Base-by-base conservation (phyloP, 2,888 invertebrate species). In the Apoda limacodes region DNA sequence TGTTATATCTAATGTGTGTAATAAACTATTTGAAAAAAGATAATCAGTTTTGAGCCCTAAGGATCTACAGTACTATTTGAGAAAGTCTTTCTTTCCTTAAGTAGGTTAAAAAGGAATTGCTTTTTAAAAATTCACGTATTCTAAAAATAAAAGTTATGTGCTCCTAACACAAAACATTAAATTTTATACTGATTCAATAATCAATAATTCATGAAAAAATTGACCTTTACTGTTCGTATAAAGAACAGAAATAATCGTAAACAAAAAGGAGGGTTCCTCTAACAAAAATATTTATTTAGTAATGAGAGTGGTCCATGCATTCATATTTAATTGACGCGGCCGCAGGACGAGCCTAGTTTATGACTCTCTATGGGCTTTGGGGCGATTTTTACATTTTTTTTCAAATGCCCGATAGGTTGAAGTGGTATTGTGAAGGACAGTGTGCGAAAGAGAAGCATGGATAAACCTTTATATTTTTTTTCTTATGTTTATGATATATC, bases 371-470 rank as follows among this genome's bases (percentile, higher is more conserved):
- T 56, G 63, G 45, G 45, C 49, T 42, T 50, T 55, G 61, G 70
- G 75, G 67, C 61, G 72, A 69, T 72, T 72, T 60, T 71, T 65
- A 64, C 64, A 60, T 61, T 66, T 70, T 70, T 65, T 40, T 55
- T 65, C 74, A 71, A 74, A 72, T 65, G 57, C 65, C 62, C 70
- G 64, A 70, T 75, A 59, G 61, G 55, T 54, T 63, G 50, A 52
- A 68, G 70, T 64, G 55, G 68, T 68, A 75, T 75, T 76, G 75
- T 76, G 57, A 63, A 75, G 75, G 69, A 74, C 74, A 72, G 64
- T 59, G 52, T 40, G 45, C 28, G 55, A 48, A 50, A 28, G 55
- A 37, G 37, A 42, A 30, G 17, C 46, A 33, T 45, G 55, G 66
- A 63, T 46, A 49, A 7, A 43, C 20, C 23, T 10, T 19, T 25